A percentile compares a stretch with the other conserved stretches of the same genome.
These are phyloP conservation scores for Conops quadrifasciatus DNA, from an alignment of 2,888 invertebrate genomes.

Conservation along the genomic window DNA sequence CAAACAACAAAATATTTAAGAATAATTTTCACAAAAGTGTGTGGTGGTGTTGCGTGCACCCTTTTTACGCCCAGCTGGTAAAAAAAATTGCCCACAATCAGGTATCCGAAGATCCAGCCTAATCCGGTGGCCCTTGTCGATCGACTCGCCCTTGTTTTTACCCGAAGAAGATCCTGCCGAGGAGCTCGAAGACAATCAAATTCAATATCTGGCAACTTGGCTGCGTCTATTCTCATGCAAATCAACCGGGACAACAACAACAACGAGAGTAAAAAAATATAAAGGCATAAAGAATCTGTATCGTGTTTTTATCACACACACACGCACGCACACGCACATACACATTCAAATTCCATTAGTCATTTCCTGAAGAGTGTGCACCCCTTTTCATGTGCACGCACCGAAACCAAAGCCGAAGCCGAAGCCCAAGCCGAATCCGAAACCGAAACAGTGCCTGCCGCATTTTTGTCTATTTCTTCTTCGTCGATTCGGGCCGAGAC, in stretches of 20 bases:
- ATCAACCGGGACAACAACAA: slow-evolving; percentile 49
- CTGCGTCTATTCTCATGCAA: slow-evolving; percentile 63
- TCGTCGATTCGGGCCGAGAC: slow-evolving; percentile 5
- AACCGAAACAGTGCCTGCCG: too few relatives aligned
- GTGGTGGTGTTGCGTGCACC: slow-evolving; percentile 35
- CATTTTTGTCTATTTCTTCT: too few relatives aligned
- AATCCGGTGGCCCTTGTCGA: slow-evolving; percentile 5
- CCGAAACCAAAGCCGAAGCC: background rate
- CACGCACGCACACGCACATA: background rate
- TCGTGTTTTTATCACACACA: slow-evolving; percentile 25
- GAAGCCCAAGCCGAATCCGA: too few relatives aligned
- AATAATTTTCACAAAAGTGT: slow-evolving; percentile 61
- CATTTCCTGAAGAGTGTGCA: background rate
- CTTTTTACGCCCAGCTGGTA: slow-evolving; percentile 19
- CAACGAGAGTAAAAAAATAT: slow-evolving; percentile 55
- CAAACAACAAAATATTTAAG: slow-evolving; percentile 44
- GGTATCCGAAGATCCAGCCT: slow-evolving; percentile 24
- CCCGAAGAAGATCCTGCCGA: slow-evolving; percentile 50
- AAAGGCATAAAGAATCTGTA: slow-evolving; percentile 43
- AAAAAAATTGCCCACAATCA: slow-evolving; percentile 13
- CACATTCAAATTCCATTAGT: background rate
- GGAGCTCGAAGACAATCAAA: slow-evolving; percentile 55
- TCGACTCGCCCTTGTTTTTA: slow-evolving; percentile 23
- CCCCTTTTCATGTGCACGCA: background rate
- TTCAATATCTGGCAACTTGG: slow-evolving; percentile 55